Evolutionary conservation across 1,140 invertebrate species (phyloP).

Genomic region (Cotesia typhae): DNA sequence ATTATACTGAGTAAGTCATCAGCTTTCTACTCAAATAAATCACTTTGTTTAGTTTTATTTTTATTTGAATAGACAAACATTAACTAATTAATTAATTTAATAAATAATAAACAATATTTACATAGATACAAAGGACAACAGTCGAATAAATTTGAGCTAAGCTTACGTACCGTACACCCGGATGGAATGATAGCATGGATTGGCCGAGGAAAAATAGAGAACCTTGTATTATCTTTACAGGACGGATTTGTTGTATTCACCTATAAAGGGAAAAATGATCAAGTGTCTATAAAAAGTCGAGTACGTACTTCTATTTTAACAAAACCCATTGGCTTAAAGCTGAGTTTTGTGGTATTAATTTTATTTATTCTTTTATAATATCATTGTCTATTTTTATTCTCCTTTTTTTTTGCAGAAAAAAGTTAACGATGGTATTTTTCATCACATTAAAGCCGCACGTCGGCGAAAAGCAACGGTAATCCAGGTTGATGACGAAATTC

Average conservation of each 20-base stretch:
- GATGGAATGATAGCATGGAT: conserved; percentile 74
- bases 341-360: background rate
- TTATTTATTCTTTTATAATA: background rate
- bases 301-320: conserved; percentile 54
- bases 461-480: conserved; percentile 67
- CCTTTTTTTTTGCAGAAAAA: conserved; percentile 61
- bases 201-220: conserved; percentile 66
- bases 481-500: conserved; percentile 67
- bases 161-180: conserved; percentile 68
- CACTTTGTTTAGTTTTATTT: too few relatives aligned
- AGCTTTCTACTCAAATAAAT: too few relatives aligned
- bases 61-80: too few relatives aligned
- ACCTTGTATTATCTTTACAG: conserved; percentile 57
- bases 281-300: conserved; percentile 66
- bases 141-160: conserved; percentile 72
- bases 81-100: background rate
- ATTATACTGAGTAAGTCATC: conserved; percentile 62
- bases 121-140: conserved; percentile 68
- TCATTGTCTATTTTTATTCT: background rate
- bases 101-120: background rate
- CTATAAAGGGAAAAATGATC: conserved; percentile 57
- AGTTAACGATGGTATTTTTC: conserved; percentile 62
- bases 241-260: conserved; percentile 71
- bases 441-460: conserved; percentile 57
- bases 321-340: background rate